Base-by-base conservation (phyloP, 2,888 invertebrate species). In the Athalia circularis region DNA sequence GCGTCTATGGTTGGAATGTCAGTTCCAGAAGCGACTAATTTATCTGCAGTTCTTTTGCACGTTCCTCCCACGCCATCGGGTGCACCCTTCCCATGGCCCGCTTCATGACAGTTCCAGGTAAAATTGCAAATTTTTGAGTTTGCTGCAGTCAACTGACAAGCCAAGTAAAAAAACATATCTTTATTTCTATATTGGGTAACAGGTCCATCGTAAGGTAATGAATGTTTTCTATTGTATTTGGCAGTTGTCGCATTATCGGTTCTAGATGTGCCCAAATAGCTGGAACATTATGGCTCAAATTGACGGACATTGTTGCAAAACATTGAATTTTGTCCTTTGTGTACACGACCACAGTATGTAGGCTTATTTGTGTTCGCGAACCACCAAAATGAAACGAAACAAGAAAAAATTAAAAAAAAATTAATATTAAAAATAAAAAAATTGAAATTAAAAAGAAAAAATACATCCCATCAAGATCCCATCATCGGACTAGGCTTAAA, bases 191-290 rank as follows among this genome's bases (percentile, higher is more conserved):
- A 87, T 83, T 87, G 86, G 0, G 87, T 87, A 43, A 86, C 86
- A 65, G 87, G 87, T 68, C 86, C 82, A 82, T 89, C 87, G 64
- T 87, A 29, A 87, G 77, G 83, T 88, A 89, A 77, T 88, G 87
- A 45, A 84, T 70, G 65, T 82, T 82, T 80, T 85, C 67, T 72
- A 87, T 81, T 64, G 78, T 79, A 72, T 81, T 29, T 83, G 85
- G 82, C 52, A 85, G 65, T 79, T 54, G 45, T 78, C 59, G 70
- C 43, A 85, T 50, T 29, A 86, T 81, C 8, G 85, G 84, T 80
- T 84, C 61, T 48, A 87, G 80, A 82, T 87, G 86, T 48, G 84
- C 84, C 84, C 85, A 85, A 80, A 86, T 86, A 45, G 85, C 85
- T 68, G 68, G 78, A 43, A 79, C 83, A 61, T 82, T 83, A 78